These are phyloP conservation scores for Quiscalus mexicanus DNA, from an alignment of 2,113 vertebrate genomes.

Conservation along the genomic window DNA sequence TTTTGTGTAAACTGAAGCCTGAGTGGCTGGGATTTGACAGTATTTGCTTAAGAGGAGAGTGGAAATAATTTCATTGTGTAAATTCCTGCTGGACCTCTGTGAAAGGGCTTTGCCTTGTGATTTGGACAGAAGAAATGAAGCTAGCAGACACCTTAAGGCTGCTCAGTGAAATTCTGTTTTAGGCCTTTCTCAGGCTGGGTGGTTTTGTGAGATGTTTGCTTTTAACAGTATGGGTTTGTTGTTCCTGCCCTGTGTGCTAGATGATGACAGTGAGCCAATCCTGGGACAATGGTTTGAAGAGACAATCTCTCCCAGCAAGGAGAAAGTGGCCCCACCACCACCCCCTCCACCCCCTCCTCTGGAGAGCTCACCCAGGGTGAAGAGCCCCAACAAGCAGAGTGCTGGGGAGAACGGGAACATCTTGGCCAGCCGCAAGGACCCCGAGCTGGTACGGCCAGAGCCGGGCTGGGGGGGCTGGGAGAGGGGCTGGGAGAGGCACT, in stretches of 20 bases:
- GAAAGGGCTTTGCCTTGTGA: background rate
- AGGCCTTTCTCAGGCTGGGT: background rate
- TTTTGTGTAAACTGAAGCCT: background rate
- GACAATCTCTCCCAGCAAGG: slow-evolving; percentile 97
- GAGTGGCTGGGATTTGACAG: background rate
- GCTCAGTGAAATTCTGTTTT: background rate
- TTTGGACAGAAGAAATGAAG: background rate
- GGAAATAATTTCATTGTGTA: background rate
- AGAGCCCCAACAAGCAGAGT: slow-evolving; percentile 93
- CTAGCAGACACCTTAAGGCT: background rate
- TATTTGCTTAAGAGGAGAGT: background rate
- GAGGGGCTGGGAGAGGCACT: background rate
- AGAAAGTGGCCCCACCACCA: slow-evolving; percentile 90
- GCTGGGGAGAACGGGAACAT: slow-evolving; percentile 94
- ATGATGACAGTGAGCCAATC: slow-evolving; percentile 98
- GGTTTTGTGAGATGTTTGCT: background rate
- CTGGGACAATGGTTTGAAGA: slow-evolving; percentile 99
- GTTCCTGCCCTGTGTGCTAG: slow-evolving; percentile 67
- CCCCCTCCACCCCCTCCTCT: slow-evolving; percentile 90
- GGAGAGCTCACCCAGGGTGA: slow-evolving; percentile 91
- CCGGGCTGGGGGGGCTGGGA: background rate
- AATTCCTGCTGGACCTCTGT: background rate
- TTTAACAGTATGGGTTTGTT: background rate
- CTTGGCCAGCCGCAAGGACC: slow-evolving; percentile 95
- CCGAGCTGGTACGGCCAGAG: slow-evolving; percentile 85